Evolutionary conservation across 2,888 invertebrate species (phyloP).

Genomic region (Diarsia brunnea): DNA sequence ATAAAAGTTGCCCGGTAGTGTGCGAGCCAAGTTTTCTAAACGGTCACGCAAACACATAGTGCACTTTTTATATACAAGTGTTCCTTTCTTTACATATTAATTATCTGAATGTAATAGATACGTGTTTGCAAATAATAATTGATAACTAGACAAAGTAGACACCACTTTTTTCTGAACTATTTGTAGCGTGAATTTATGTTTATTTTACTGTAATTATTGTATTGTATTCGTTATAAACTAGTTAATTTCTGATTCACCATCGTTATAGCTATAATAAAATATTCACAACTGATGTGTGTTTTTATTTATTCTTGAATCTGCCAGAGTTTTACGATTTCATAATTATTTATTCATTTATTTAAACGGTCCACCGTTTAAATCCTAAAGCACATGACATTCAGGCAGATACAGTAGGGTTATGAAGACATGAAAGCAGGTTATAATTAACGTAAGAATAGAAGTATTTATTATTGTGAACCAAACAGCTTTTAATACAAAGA

Average conservation of each 20-base stretch:
- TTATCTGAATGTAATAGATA: slow-evolving; percentile 35
- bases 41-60: slow-evolving; percentile 14
- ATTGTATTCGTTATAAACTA: slow-evolving; percentile 56
- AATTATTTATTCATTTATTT: background rate
- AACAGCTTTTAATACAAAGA: too few species aligned
- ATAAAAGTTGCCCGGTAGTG: background rate
- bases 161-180: slow-evolving; percentile 36
- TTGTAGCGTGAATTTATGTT: slow-evolving; percentile 37
- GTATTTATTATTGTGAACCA: too few species aligned
- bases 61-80: background rate
- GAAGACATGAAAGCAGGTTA: too few species aligned
- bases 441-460: too few species aligned
- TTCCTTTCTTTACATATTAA: slow-evolving; percentile 17
- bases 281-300: slow-evolving; percentile 52
- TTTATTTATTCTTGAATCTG: slow-evolving; percentile 22
- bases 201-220: slow-evolving; percentile 59
- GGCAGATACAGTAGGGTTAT: too few species aligned
- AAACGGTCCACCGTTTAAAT: background rate
- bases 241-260: slow-evolving; percentile 49
- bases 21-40: slow-evolving; percentile 10
- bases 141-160: slow-evolving; percentile 21
- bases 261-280: slow-evolving; percentile 60
- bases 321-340: background rate
- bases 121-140: slow-evolving; percentile 38
- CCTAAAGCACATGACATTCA: too few species aligned